phyloP scores from a whole-genome alignment of 2,888 invertebrate species.

The Sussaba pulchella region DNA sequence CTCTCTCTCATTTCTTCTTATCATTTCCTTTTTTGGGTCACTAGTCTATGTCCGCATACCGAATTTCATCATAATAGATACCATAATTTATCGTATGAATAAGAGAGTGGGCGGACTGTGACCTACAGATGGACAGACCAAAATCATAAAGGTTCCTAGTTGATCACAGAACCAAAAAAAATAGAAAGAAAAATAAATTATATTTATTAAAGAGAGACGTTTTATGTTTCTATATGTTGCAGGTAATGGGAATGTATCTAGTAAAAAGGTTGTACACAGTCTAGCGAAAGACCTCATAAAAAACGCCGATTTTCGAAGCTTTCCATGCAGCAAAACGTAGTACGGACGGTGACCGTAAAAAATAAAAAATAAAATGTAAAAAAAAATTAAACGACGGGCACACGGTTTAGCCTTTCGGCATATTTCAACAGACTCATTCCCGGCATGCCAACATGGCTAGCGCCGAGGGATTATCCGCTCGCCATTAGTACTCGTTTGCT shows the following conservation, averaged over 20 bases:
- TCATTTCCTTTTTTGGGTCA: too few species aligned
- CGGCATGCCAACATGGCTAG: constrained; percentile 28
- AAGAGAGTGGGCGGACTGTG: too few species aligned
- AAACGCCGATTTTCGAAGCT: constrained; percentile 53
- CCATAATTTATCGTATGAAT: too few species aligned
- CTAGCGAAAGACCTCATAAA: constrained; percentile 43
- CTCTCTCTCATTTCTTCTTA: neutral
- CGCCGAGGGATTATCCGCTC: constrained; percentile 61
- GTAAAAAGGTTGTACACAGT: neutral
- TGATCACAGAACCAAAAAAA: too few species aligned
- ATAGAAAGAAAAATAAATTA: constrained; percentile 16
- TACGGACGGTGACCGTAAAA: constrained; percentile 52
- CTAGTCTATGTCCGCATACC: too few species aligned
- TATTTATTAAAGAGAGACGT: neutral
- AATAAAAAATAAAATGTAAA: neutral
- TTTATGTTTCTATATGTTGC: neutral
- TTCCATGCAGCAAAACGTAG: constrained; percentile 12
- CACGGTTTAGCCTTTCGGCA: constrained; percentile 53
- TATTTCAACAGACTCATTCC: constrained; percentile 56
- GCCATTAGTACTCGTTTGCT: constrained; percentile 62
- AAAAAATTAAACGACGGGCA: constrained; percentile 51
- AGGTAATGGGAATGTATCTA: neutral
- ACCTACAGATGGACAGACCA: too few species aligned
- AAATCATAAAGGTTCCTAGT: too few species aligned
- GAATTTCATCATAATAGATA: too few species aligned